A percentile compares a stretch with the other conserved stretches of the same genome.
Evolutionary conservation across 2,888 invertebrate species (phyloP).

Genomic region (Bombylius discolor): DNA sequence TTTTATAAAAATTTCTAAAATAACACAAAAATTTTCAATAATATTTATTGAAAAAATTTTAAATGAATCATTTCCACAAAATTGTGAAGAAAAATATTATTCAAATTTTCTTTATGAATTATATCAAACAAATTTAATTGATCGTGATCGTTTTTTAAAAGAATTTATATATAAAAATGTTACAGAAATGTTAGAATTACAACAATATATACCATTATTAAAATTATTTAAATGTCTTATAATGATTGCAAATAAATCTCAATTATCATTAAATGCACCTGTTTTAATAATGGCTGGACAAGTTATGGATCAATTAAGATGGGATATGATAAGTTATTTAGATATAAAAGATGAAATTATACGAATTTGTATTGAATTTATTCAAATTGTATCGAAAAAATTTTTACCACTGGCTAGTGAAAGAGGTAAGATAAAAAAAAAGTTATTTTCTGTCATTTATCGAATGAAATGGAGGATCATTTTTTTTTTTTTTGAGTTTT

Average conservation of each 20-base stretch:
- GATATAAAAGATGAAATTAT: conserved; percentile 23
- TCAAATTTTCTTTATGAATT: conserved; percentile 17
- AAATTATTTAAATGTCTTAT: conserved; percentile 21
- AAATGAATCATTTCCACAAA: conserved; percentile 5
- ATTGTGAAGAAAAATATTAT: conserved; percentile 14
- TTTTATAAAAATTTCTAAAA: conserved; percentile 18
- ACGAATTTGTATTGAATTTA: conserved; percentile 20
- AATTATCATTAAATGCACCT: conserved; percentile 18
- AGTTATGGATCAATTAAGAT: conserved; percentile 26
- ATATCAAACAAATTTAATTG: conserved; percentile 3
- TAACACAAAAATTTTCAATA: conserved; percentile 18
- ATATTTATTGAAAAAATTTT: conserved; percentile 18
- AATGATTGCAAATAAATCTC: conserved; percentile 16
- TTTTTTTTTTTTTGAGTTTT: too few species aligned
- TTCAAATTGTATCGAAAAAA: conserved; percentile 21
- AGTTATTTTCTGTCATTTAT: too few species aligned
- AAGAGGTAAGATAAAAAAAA: conserved; percentile 17
- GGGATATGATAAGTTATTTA: conserved; percentile 26
- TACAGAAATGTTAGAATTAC: conserved; percentile 19
- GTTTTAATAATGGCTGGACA: conserved; percentile 24
- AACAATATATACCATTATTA: conserved; percentile 14
- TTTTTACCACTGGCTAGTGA: conserved; percentile 23
- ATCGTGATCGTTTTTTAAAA: conserved; percentile 22
- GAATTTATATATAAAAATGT: conserved; percentile 22
- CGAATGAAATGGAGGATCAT: too few species aligned